These are phyloP conservation scores for Heliconius melpomene DNA, from an alignment of 1,140 invertebrate genomes.

Conservation along the genomic window DNA sequence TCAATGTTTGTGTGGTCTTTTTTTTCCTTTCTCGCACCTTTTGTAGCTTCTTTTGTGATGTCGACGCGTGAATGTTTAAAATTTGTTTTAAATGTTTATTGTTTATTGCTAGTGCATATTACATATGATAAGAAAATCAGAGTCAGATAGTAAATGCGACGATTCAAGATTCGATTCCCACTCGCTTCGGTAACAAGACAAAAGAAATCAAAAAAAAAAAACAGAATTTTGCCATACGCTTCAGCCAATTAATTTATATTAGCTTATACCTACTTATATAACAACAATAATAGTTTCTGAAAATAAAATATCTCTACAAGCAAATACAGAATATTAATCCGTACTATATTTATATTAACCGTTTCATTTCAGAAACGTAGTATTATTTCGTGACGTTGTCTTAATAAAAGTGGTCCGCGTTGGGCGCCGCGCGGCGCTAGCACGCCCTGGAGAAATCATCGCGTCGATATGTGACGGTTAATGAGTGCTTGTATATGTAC, in stretches of 20 bases:
- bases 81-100: not conserved
- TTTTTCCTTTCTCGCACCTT: constrained; percentile 28
- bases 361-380: constrained; percentile 2
- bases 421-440: constrained; percentile 58
- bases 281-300: too few relatives aligned
- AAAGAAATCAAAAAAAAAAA: too few relatives aligned
- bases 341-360: not conserved
- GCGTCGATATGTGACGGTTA: constrained; percentile 64
- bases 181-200: too few relatives aligned
- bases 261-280: too few relatives aligned
- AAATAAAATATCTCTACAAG: not conserved
- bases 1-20: constrained; percentile 50
- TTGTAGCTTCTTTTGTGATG: constrained; percentile 26
- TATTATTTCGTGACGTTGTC: constrained; percentile 39
- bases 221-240: too few relatives aligned
- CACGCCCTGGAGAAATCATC: constrained; percentile 70
- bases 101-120: not conserved
- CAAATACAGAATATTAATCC: too few relatives aligned
- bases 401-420: constrained; percentile 56
- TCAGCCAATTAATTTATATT: too few relatives aligned
- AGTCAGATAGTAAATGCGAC: too few relatives aligned
- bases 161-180: too few relatives aligned
- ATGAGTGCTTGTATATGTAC: constrained; percentile 49
- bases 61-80: not conserved
- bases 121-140: too few relatives aligned